Evolutionary conservation across 2,888 invertebrate genomes (phyloP).

Genomic region (Melieria picta): DNA sequence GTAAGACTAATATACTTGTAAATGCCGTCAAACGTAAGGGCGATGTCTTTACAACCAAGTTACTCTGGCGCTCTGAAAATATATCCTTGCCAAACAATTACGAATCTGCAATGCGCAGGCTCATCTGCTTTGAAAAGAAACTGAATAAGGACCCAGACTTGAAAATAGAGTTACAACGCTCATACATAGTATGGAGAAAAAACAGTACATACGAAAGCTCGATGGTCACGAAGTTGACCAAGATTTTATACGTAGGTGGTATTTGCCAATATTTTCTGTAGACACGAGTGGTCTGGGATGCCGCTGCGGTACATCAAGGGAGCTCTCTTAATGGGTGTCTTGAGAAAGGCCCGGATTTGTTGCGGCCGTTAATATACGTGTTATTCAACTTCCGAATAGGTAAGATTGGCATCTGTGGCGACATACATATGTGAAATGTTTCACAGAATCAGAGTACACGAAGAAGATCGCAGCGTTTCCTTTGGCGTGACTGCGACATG

Average conservation of each 20-base stretch:
- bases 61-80: conserved; percentile 44
- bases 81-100: conserved; percentile 44
- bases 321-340: conserved; percentile 49
- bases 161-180: conserved; percentile 18
- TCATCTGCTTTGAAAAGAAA: conserved; percentile 36
- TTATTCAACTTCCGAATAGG: conserved; percentile 57
- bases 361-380: conserved; percentile 53
- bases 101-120: conserved; percentile 35
- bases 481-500: conserved; percentile 46
- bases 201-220: conserved; percentile 34
- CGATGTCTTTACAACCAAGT: conserved; percentile 35
- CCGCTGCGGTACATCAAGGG: conserved; percentile 49
- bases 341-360: conserved; percentile 53
- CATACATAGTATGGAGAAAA: conserved; percentile 31
- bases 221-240: conserved; percentile 6
- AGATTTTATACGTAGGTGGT: conserved; percentile 42
- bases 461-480: conserved; percentile 52
- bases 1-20: conserved; percentile 9
- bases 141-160: conserved; percentile 32
- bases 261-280: conserved; percentile 46
- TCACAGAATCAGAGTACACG: conserved; percentile 44
- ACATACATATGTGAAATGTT: conserved; percentile 53
- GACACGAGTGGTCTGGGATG: conserved; percentile 53
- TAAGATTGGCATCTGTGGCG: conserved; percentile 50
- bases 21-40: conserved; percentile 14